phyloP scores from a whole-genome alignment of 2,797 vertebrate species.

The Pachyuromys duprasi region DNA sequence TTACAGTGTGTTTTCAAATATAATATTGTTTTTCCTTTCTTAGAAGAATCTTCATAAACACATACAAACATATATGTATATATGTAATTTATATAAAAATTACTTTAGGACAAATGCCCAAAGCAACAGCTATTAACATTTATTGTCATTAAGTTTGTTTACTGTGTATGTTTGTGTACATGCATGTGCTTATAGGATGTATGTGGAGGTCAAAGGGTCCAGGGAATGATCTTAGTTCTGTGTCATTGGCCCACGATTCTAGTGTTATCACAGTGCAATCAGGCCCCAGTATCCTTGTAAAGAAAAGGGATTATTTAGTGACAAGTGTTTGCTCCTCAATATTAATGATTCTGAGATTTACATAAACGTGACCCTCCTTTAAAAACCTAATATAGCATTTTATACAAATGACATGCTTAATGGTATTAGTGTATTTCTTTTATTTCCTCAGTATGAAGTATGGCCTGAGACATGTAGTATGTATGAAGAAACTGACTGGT shows the following conservation, averaged over 20 bases:
- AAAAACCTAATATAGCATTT: neutral
- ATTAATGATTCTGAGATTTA: conserved; percentile 36
- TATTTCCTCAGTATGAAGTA: neutral
- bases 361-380: neutral
- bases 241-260: neutral
- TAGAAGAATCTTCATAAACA: conserved; percentile 7
- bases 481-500: neutral
- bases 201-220: neutral
- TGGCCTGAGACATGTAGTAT: neutral
- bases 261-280: neutral
- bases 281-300: neutral
- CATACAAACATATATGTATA: too few species aligned
- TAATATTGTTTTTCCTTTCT: neutral
- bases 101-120: neutral
- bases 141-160: neutral
- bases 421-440: neutral
- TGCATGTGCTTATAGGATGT: neutral
- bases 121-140: conserved; percentile 9
- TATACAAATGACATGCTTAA: neutral
- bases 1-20: neutral
- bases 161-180: neutral
- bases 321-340: neutral
- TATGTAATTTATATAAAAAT: neutral
- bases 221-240: neutral
- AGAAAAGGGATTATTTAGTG: neutral